These are phyloP conservation scores for Meda fulgida DNA, from an alignment of 2,797 vertebrate species.

Conservation along the genomic window DNA sequence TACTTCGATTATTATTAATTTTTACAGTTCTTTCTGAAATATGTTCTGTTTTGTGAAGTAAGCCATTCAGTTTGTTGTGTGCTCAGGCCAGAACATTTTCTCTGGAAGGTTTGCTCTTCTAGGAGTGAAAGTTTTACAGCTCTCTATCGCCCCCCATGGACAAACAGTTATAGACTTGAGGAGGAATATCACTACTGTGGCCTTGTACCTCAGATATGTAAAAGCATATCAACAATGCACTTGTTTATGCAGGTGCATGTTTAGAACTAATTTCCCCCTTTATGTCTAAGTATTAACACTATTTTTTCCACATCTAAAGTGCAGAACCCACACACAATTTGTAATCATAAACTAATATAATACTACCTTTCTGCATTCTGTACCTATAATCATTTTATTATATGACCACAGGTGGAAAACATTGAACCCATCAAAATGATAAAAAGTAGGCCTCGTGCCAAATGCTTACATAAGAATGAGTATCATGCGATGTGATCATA, in stretches of 20 bases:
- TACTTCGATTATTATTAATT: not conserved
- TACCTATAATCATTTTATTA: not conserved
- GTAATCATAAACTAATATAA: not conserved
- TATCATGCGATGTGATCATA: not conserved
- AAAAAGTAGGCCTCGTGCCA: not conserved
- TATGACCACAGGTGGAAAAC: not conserved
- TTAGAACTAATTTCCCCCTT: not conserved
- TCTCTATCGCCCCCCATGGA: conserved; percentile 40
- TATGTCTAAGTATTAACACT: not conserved
- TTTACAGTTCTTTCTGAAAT: not conserved
- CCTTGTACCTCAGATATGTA: conserved; percentile 7
- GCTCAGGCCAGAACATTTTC: not conserved
- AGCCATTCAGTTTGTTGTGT: not conserved
- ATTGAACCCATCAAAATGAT: conserved; percentile 3
- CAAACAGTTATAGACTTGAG: not conserved
- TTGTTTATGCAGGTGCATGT: not conserved
- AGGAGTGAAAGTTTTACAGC: conserved; percentile 3
- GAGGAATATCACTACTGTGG: conserved; percentile 8
- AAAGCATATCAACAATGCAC: not conserved
- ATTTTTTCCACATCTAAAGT: too few species aligned
- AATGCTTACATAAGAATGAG: conserved; percentile 18
- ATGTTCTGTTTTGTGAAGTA: not conserved
- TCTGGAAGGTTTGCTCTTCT: not conserved
- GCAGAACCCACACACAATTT: not conserved
- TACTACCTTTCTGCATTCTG: not conserved